Conservation (phyloP, 2,888 invertebrate species). For the Sarcophaga variegata region DNA sequence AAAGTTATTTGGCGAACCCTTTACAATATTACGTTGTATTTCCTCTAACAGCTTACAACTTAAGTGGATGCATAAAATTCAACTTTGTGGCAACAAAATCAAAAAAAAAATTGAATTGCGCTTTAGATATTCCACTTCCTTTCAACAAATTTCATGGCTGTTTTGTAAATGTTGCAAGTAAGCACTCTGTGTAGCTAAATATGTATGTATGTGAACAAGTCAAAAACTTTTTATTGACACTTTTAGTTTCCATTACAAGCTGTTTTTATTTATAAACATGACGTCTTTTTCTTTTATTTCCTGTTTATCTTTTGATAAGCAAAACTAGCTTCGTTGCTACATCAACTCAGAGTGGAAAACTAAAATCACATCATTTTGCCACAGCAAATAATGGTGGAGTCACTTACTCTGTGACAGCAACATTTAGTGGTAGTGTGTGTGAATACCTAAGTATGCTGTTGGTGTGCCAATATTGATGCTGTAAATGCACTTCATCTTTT, state of each 20-base stretch:
- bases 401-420: constrained; percentile 5
- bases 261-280: not conserved
- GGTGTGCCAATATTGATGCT: not conserved
- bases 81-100: no score
- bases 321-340: not conserved
- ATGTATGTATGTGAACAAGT: not conserved
- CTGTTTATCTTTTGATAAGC: no score
- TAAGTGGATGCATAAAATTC: no score
- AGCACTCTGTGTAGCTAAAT: not conserved
- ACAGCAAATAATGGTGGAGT: not conserved
- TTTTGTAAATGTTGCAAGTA: no score
- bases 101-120: no score
- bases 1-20: no score
- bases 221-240: not conserved
- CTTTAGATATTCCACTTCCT: no score
- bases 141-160: no score
- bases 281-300: no score
- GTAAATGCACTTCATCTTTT: constrained; percentile 21
- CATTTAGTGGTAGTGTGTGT: not conserved
- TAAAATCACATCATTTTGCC: not conserved
- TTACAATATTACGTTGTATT: no score
- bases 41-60: no score
- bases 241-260: constrained; percentile 16
- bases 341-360: not conserved
- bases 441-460: not conserved